Percentiles rank a stretch among this genome's conserved stretches.
These are phyloP conservation scores for Karalla daura DNA, from an alignment of 2,797 vertebrate genomes.

Conservation along the genomic window DNA sequence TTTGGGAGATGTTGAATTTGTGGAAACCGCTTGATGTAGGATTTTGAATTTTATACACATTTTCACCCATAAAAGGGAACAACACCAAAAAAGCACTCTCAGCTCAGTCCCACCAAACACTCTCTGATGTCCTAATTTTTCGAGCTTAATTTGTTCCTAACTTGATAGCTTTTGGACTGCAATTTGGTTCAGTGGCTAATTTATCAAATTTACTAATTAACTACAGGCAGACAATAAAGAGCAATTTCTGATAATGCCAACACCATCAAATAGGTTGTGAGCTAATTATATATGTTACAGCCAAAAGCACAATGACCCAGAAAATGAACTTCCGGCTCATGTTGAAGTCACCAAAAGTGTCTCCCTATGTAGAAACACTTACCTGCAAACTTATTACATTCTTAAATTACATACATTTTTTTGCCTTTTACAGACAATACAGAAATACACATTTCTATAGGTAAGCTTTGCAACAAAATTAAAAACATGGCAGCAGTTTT, in stretches of 20 bases:
- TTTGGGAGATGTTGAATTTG: conserved; percentile 19
- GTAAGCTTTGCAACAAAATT: not conserved
- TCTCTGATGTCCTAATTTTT: conserved; percentile 60
- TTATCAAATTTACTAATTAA: conserved; percentile 74
- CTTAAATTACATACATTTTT: not conserved
- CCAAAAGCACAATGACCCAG: conserved; percentile 40
- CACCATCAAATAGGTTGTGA: conserved; percentile 52
- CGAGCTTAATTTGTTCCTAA: conserved; percentile 58
- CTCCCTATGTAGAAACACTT: conserved; percentile 10
- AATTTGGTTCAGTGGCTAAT: conserved; percentile 63
- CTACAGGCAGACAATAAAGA: conserved; percentile 57
- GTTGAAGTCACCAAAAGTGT: conserved; percentile 38
- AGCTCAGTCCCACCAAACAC: conserved; percentile 22
- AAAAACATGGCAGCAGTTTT: not conserved
- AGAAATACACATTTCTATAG: not conserved
- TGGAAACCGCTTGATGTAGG: conserved; percentile 17
- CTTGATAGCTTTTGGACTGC: conserved; percentile 60
- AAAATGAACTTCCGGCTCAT: conserved; percentile 55
- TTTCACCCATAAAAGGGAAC: conserved; percentile 20
- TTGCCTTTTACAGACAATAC: conserved; percentile 1
- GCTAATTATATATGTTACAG: conserved; percentile 59
- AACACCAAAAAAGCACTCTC: conserved; percentile 32
- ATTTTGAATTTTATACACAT: conserved; percentile 41
- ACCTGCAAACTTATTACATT: conserved; percentile 1
- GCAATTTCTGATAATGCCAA: conserved; percentile 58